These are phyloP conservation scores for Caenorhabditis drosophilae DNA, from an alignment of 2,888 invertebrate genomes.

Conservation along the genomic window DNA sequence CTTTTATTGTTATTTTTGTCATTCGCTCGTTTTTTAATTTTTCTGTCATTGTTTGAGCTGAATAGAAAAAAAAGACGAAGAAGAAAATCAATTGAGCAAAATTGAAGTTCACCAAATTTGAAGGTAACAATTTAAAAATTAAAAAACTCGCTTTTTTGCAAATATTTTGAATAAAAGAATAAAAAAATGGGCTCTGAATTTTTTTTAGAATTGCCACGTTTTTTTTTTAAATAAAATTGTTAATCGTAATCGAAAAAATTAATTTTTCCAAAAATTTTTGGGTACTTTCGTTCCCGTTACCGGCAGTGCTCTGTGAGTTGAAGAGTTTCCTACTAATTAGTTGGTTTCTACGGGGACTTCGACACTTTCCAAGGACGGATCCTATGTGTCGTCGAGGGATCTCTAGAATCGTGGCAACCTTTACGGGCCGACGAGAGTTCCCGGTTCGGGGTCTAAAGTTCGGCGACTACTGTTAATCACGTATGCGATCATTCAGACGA, in stretches of 20 bases:
- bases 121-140: too few species aligned
- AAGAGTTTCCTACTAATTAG: too few species aligned
- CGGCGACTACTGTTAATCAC: neutral
- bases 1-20: neutral
- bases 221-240: neutral
- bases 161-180: too few species aligned
- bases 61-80: too few species aligned
- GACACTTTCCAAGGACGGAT: too few species aligned
- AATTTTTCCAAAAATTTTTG: neutral
- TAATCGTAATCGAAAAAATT: neutral
- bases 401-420: constrained; percentile 7
- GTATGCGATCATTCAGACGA: constrained; percentile 9
- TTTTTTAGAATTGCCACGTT: neutral
- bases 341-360: too few species aligned
- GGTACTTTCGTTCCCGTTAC: neutral
- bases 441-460: constrained; percentile 5
- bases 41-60: neutral
- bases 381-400: neutral
- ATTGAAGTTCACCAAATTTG: too few species aligned
- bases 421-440: constrained; percentile 5
- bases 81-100: too few species aligned
- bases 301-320: constrained; percentile 5
- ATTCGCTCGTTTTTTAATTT: neutral
- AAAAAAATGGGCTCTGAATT: too few species aligned
- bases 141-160: too few species aligned